Base-by-base conservation (phyloP, 35 echinoderm and acorn worm species). In the Patiria miniata region DNA sequence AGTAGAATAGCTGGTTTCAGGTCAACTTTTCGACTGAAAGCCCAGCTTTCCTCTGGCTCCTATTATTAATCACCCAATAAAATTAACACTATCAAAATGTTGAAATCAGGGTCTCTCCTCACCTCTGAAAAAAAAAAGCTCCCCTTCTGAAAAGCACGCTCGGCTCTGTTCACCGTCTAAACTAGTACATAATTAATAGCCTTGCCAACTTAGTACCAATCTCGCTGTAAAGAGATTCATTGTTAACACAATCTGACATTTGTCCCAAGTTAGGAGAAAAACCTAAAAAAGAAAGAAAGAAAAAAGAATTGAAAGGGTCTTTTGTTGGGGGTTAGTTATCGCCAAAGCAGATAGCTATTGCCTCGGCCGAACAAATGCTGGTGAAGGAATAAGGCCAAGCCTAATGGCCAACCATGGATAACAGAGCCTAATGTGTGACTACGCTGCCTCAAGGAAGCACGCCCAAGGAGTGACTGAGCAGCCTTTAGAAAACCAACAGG, bases 241-340 rank as follows among this genome's bases (percentile, higher is more conserved):
- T 73, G 65, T 73, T 73, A 73, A 73, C 65, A 73, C 26, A 73
- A 73, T 73, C 65, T 73, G 65, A 73, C 65, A 73, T 73, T 73
- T 73, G 65, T 73, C 65, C 65, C 65, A 73, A 73, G 19, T 34
- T 47, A 6, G 42, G 42, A 47, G 42, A 12, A 47, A 47, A 47
- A 47, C 42, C 12, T n/a, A n/a, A n/a, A n/a, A n/a, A n/a, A n/a
- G n/a, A n/a, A n/a, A n/a, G n/a, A n/a, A n/a, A 30, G 65, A 23
- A 23, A 23, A 73, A 14, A 73, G 10, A 26, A 73, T 10, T 73
- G 65, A 73, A 73, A 73, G 65, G 65, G 14, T 73, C 65, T 73
- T 73, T 73, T 73, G 65, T 73, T 73, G 65, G 65, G 65, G 65
- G 26, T 73, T 73, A 73, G 26, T 73, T 73, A 73, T 73, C 34